Base-by-base conservation (phyloP, 2,797 vertebrate genomes). In the Selene dorsalis region DNA sequence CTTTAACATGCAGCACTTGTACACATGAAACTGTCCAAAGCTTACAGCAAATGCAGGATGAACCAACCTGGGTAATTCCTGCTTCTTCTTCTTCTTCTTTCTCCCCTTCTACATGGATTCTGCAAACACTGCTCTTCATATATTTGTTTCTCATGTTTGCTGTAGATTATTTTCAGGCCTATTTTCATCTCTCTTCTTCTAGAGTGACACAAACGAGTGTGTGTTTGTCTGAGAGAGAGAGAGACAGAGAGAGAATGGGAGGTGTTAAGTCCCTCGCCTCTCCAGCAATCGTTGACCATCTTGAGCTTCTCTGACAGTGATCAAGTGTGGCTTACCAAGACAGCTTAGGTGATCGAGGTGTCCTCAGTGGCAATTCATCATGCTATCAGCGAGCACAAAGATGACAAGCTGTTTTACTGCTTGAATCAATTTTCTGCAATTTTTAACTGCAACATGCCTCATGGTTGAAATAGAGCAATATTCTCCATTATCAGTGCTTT, bases 281-380 rank as follows among this genome's bases (percentile, higher is more conserved):
- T 79, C 85, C 79, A 83, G 89, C 91, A 80, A 91, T 92, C 88
- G 78, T 84, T 91, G 89, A 94, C 78, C 91, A 77, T 93, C 89
- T 93, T 87, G 89, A 90, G 90, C 88, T 82, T 71, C 69, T 84
- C 72, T 94, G 93, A 92, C 94, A 96, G 88, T 96, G 92, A 95
- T 94, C 94, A 95, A 96, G 87, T 94, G 77, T 88, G 90, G 87
- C 90, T 90, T 92, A 93, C 87, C 73, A 35, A 92, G 93, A 93
- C 82, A 94, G 88, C n/a, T 80, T 79, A 88, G 91, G 94, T 95
- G 93, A 95, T 91, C 87, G 79, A 94, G 83, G 88, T 93, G 82
- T 94, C 91, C 90, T 86, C 90, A 75, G 87, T 89, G 85, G 92
- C 90, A 90, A 95, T 95, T 94, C 92, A 94, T 95, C 93, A 94